A percentile compares a stretch with the other conserved stretches of the same genome.
Evolutionary conservation across 2,113 vertebrate genomes (phyloP).

Genomic region (Lophura nycthemera): DNA sequence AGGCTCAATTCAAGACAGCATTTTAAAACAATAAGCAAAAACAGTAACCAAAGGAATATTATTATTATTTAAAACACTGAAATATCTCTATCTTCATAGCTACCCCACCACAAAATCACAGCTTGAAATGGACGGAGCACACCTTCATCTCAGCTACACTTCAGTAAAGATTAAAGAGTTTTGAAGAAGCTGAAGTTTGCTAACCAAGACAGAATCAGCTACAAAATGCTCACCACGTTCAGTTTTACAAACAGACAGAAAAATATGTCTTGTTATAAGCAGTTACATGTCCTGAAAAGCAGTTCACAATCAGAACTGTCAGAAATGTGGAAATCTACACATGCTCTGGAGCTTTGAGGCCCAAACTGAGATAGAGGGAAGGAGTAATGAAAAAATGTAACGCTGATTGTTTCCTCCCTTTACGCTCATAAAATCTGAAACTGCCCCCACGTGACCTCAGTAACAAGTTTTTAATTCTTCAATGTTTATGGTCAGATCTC

Average conservation of each 20-base stretch:
- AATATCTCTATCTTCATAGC: not conserved
- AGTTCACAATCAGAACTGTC: not conserved
- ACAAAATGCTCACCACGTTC: not conserved
- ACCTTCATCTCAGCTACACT: not conserved
- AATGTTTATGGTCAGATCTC: constrained; percentile 36
- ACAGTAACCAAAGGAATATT: not conserved
- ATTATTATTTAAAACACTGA: not conserved
- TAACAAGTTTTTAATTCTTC: not conserved
- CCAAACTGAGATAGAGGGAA: not conserved
- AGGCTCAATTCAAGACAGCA: not conserved
- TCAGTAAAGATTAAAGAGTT: not conserved
- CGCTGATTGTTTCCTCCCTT: not conserved
- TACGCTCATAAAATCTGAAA: constrained; percentile 34
- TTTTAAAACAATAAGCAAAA: not conserved
- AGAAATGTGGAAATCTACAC: not conserved
- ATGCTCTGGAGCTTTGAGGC: not conserved
- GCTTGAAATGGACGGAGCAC: not conserved
- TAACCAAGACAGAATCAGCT: not conserved
- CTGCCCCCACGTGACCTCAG: not conserved
- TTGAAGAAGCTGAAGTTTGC: not conserved
- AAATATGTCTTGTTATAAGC: not conserved
- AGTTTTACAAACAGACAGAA: not conserved
- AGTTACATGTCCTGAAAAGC: not conserved
- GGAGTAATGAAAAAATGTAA: constrained; percentile 31
- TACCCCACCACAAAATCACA: not conserved